Base-by-base conservation (phyloP, 2,888 invertebrate species). In the Automeris io region DNA sequence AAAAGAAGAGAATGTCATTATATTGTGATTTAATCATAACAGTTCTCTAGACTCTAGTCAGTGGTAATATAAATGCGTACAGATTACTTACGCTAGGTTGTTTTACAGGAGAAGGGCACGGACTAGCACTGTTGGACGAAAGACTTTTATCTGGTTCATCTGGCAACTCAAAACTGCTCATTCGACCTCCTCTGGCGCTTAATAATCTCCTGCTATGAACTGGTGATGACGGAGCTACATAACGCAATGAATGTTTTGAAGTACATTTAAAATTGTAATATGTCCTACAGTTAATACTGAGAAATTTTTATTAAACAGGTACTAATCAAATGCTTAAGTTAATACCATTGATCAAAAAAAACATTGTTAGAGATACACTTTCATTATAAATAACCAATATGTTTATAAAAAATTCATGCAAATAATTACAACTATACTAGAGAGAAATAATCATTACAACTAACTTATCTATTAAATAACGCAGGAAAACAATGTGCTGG, bases 101-200 rank as follows among this genome's bases (percentile, higher is more conserved):
- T 69, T 90, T 90, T 55, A 90, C 90, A 22, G 96, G 96, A 53
- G 96, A 96, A 8, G 96, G 96, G 69, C 96, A 97, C 2, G 97
- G 97, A 26, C 97, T 97, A 9, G 96, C 95, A 68, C 96, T 96
- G 45, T 96, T 95, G 16, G 96, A 96, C 24, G 96, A 96, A 41
- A 95, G 90, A 39, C 95, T 95, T 71, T 96, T 96, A 71, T 95
- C 95, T 42, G 96, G 95, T 44, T 93, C 92, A 61, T 95, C 95
- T 1, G 97, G 97, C 32, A 97, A 87, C 61, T 98, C 97, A 49
- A 97, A 95, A 47, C 97, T 97, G 70, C 96, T 96, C 91, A 97
- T 97, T 44, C 96, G 89, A 59, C 95, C 94, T 43, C 92, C 92
- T 45, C 94, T 91, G 13, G 95, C 92, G 43, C 92, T 93, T 39